Conservation (phyloP, 2,113 vertebrate species). For the Marmota monax region DNA sequence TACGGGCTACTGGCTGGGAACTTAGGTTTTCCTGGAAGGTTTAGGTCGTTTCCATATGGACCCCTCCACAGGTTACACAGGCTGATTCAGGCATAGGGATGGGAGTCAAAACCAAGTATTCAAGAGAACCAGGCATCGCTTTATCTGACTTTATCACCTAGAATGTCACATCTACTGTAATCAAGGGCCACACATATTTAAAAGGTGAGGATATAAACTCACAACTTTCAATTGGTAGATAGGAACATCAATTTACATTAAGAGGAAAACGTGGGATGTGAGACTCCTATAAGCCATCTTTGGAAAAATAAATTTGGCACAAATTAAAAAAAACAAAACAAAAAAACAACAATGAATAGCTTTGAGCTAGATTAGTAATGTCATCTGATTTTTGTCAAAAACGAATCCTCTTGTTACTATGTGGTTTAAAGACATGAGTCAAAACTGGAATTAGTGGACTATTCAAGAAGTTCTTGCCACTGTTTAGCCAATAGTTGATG, state of each 20-base stretch:
- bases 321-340: background rate
- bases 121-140: background rate
- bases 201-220: background rate
- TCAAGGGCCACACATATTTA: background rate
- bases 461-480: background rate
- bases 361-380: background rate
- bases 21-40: background rate
- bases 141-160: background rate
- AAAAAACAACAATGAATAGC: background rate
- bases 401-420: background rate
- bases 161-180: background rate
- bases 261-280: background rate
- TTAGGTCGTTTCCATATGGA: background rate
- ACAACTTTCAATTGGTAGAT: background rate
- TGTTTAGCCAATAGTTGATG: background rate
- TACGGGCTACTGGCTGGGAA: background rate
- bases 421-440: background rate
- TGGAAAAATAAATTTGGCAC: background rate
- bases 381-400: background rate
- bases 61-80: background rate
- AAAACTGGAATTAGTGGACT: background rate
- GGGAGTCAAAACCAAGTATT: background rate
- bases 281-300: background rate
- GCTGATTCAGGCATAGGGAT: background rate
- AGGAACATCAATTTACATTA: background rate